Base-by-base conservation (phyloP, 2,888 invertebrate species). In the Chloroclysta siterata region DNA sequence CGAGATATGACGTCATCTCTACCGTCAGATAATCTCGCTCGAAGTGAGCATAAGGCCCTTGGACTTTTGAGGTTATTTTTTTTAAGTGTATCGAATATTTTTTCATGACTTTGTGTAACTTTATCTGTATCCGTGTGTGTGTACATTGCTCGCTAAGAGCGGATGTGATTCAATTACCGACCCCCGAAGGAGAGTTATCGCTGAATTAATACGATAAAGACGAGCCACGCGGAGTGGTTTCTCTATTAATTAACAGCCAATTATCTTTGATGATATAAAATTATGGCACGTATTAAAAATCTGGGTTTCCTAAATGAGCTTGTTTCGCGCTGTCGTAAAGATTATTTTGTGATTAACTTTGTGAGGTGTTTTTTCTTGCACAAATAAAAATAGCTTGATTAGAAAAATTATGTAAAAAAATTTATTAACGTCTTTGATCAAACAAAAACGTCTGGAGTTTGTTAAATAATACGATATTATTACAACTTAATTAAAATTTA, bases 171-270 rank as follows among this genome's bases (percentile, higher is more conserved):
- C 75, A 70, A 75, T 78, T 72, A 73, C 69, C 65, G 48, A 53
- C 63, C 69, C 65, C 69, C 68, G 66, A 71, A 75, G 75, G 72
- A 69, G 61, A 73, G 70, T 64, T 76, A 75, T 75, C 71, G 72
- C 71, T 66, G 71, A 70, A 69, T 68, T 68, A 63, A 69, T 59
- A 53, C 63, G 59, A 67, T 75, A 73, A 68, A 71, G 73, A 70
- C 68, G 71, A 66, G 61, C 65, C 63, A 28, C 51, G 63, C 55
- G 33, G 71, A 73, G 73, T 72, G 74, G 72, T 71, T 74, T 75
- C 66, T 75, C 72, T 76, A 74, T 78, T 79, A 79, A 82, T 82
- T 79, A 81, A 81, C 73, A 76, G 75, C 78, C 81, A 78, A 77
- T 79, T 77, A 77, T 74, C 72, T 69, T 72, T 63, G 59, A 68